phyloP scores from a whole-genome alignment of 2,888 invertebrate genomes.

The Drosophila niveifrons region DNA sequence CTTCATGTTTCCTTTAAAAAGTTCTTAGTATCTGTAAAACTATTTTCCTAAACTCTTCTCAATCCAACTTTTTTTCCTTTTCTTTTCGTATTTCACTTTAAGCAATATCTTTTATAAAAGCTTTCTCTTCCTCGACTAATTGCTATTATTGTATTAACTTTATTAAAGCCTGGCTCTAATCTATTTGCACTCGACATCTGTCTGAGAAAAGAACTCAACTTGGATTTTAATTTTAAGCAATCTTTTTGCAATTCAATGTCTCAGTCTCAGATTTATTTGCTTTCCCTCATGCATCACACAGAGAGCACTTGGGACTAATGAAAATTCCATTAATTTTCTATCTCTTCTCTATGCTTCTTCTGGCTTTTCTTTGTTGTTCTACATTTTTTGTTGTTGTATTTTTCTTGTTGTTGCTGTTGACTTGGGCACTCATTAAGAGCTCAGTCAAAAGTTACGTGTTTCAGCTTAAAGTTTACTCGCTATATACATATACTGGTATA shows the following conservation, averaged over 20 bases:
- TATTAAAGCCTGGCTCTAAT: not conserved
- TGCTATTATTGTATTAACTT: not conserved
- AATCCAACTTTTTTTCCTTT: no score
- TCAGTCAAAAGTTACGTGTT: conserved; percentile 43
- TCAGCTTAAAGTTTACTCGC: conserved; percentile 24
- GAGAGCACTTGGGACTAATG: conserved; percentile 33
- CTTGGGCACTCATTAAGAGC: conserved; percentile 27
- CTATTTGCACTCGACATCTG: not conserved
- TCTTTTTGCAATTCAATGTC: not conserved
- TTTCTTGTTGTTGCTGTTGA: conserved; percentile 9
- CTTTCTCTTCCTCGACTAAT: not conserved
- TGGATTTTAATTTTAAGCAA: not conserved
- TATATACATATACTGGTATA: not conserved
- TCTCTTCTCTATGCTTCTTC: conserved; percentile 8
- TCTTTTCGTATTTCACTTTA: no score
- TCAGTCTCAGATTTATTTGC: not conserved
- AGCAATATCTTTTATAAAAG: no score
- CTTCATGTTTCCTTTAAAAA: no score
- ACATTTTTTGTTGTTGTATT: not conserved
- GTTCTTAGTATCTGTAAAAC: no score
- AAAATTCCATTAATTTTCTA: conserved; percentile 41
- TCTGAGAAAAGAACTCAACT: not conserved
- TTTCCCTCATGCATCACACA: not conserved
- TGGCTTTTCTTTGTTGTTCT: not conserved
- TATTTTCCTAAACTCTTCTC: no score